Evolutionary conservation across 2,888 invertebrate genomes (phyloP), one percentile per base, ranked within the genome.

Genomic region (Venusia cambrica): DNA sequence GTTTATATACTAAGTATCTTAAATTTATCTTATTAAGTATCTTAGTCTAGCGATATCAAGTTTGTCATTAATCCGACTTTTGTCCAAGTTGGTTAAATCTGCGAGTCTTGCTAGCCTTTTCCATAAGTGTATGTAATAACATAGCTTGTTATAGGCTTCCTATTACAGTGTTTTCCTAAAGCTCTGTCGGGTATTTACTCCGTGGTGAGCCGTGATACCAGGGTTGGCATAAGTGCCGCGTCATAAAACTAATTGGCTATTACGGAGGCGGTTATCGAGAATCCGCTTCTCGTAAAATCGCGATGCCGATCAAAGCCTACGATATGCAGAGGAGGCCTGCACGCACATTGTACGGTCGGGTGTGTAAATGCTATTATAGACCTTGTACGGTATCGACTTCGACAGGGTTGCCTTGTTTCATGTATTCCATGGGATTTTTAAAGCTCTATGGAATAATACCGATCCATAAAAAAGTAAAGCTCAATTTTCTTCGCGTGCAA

Each of bases 231-330:
- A 62, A 62, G 58, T 48, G 48, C 46, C 40, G 51, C 48, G 35
- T 46, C 58, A 58, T 66, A 60, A 64, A 67, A 66, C 61, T 67
- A 67, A 69, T 69, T 62, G 65, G 55, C 59, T 48, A 58, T 67
- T 64, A 59, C 51, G 22, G 44, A 38, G 55, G 48, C 43, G 53
- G 57, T 57, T 57, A 54, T 52, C 52, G 54, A 45, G 55, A 48
- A 57, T 60, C 50, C 57, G 43, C 45, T 58, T 51, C 51, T 51
- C 52, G 57, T 61, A 58, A 64, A 64, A 57, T 47, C 45, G 31
- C 13, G 49, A 45, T 38, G 38, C 45, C 59, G 62, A 65, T 62
- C 55, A 54, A 59, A 62, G 54, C 44, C 57, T 42, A 37, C 47
- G 47, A 57, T 58, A 53, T 53, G 53, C 50, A 57, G 50, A 59